These are phyloP conservation scores for Didymodactylos carnosus DNA, from an alignment of 2,888 invertebrate genomes.

Conservation along the genomic window DNA sequence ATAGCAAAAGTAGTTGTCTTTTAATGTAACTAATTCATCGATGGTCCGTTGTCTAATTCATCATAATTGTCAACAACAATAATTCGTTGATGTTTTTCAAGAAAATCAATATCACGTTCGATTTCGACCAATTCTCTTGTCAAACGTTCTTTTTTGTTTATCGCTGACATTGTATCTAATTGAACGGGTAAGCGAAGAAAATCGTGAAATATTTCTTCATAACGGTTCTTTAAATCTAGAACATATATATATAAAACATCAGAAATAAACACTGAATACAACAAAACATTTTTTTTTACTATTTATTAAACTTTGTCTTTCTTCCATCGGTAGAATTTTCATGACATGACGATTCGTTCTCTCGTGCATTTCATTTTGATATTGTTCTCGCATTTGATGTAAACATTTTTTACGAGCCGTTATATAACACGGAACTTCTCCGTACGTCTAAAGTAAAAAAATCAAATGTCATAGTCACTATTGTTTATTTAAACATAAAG, in stretches of 20 bases:
- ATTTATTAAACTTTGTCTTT: not conserved
- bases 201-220: not conserved
- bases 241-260: not conserved
- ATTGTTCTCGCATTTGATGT: too few relatives aligned
- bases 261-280: too few relatives aligned
- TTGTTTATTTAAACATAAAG: too few relatives aligned
- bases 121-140: not conserved
- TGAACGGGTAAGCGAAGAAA: not conserved
- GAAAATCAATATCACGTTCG: not conserved
- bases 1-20: not conserved
- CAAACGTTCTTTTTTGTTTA: not conserved
- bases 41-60: not conserved
- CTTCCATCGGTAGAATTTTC: not conserved
- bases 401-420: not conserved
- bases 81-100: not conserved
- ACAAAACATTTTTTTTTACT: too few relatives aligned
- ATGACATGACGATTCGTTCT: too few relatives aligned
- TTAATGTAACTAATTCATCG: not conserved
- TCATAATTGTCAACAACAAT: not conserved
- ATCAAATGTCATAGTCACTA: too few relatives aligned
- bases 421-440: not conserved
- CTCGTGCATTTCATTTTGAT: too few relatives aligned
- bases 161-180: not conserved
- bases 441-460: not conserved
- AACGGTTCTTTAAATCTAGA: not conserved